Evolutionary conservation across 92 coral and sea anemone species (phyloP).

Genomic region (Epizoanthus scotinus): DNA sequence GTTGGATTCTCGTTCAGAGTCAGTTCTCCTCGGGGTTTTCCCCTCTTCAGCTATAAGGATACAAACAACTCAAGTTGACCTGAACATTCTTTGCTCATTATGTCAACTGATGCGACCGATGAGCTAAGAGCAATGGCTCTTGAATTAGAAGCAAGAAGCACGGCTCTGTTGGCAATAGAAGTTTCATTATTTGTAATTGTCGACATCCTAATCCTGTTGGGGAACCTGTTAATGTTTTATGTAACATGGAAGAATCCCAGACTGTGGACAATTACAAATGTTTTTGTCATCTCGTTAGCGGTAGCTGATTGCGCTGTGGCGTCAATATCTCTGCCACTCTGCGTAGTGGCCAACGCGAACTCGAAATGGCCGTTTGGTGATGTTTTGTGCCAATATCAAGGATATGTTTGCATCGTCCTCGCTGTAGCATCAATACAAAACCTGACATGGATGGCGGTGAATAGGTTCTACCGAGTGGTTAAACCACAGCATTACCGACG

Average conservation of each 20-base stretch:
- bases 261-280: not conserved
- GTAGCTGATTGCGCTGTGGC: not conserved
- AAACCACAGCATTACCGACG: slow-evolving; percentile 3
- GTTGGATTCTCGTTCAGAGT: too few species aligned
- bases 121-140: slow-evolving; percentile 2
- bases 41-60: too few species aligned
- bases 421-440: slow-evolving; percentile 20
- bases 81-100: not conserved
- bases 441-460: slow-evolving; percentile 18
- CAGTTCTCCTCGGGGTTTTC: too few species aligned
- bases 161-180: not conserved
- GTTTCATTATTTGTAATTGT: not conserved
- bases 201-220: not conserved
- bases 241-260: not conserved
- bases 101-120: too few species aligned
- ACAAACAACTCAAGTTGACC: too few species aligned
- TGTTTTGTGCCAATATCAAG: slow-evolving; percentile 4
- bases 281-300: slow-evolving; percentile 9
- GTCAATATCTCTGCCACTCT: not conserved
- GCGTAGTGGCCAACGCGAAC: not conserved
- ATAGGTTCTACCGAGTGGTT: slow-evolving; percentile 1
- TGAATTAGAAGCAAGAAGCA: not conserved
- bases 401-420: slow-evolving; percentile 6
- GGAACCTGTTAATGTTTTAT: not conserved
- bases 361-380: slow-evolving; percentile 3